Base-by-base conservation (phyloP, 2,888 invertebrate genomes). In the Cheilosia soror region DNA sequence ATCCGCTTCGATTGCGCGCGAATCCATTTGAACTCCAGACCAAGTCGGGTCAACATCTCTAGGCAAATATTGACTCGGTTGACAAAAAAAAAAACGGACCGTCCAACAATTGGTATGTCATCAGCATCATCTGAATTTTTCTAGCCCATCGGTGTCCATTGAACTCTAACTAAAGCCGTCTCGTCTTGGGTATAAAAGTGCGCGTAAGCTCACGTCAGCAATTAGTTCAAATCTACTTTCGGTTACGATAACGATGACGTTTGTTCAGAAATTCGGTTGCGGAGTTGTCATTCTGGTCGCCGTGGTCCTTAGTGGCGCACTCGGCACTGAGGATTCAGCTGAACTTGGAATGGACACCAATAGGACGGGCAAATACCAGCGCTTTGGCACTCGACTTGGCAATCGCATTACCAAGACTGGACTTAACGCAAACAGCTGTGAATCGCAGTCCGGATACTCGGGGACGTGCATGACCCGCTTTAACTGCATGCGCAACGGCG, bases 381-480 rank as follows among this genome's bases (percentile, higher is more conserved):
- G 80, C 25, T 11, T 60, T 9, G 49, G 58, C 2, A 55, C 47
- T 27, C 31, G 75, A 20, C 15, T 65, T 9, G 42, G 44, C 2
- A 60, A 60, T 33, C 40, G 71, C 0, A 20, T 65, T 1, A 75
- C 51, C 13, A 73, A 66, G 31, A 66, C 40, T 0, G 57, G 66
- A 3, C 4, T 63, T 2, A 68, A 53, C 9, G 2, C 25, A 0
- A 89, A 90, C n/a, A 89, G 89, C 6, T 92, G 92, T 77, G 68
- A 80, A n/a, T 90, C 91, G 3, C 89, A 88, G 44, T 87, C 89
- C 2, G 91, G 90, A 53, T 79, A 88, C 9, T 88, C 89, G 4
- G 92, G 92, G 66, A 90, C 90, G 7, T 92, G 92, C 63, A 90
- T 92, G 88, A 89, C 90, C 4, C 90, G 91, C 13, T 90, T 90